phyloP scores from a whole-genome alignment of 1,140 invertebrate genomes.

The Geopemphigus sp. region DNA sequence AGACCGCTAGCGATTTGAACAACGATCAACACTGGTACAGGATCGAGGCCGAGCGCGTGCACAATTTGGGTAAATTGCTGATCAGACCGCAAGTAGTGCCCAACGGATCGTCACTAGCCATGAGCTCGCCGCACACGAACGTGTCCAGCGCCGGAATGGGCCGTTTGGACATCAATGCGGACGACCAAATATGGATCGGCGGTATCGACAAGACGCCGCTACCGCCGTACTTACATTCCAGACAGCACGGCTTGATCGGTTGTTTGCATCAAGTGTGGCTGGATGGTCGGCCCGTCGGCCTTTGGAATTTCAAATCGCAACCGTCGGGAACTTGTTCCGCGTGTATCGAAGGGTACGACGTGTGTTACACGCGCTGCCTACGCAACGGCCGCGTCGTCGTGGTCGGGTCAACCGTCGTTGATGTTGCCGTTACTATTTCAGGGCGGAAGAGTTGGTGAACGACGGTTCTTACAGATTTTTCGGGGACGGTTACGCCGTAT shows the following conservation, averaged over 20 bases:
- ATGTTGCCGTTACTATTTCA: slow-evolving; percentile 54
- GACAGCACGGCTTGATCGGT: slow-evolving; percentile 62
- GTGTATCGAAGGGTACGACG: slow-evolving; percentile 71
- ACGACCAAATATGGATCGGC: slow-evolving; percentile 63
- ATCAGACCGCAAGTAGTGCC: slow-evolving; percentile 58
- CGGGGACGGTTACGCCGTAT: slow-evolving; percentile 75
- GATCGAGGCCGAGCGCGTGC: slow-evolving; percentile 65
- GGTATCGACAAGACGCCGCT: slow-evolving; percentile 57
- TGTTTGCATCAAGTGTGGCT: slow-evolving; percentile 76
- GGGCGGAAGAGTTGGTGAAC: slow-evolving; percentile 59
- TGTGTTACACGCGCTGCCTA: too few relatives aligned
- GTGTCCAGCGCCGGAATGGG: slow-evolving; percentile 59
- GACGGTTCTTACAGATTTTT: slow-evolving; percentile 67
- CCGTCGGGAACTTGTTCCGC: slow-evolving; percentile 69
- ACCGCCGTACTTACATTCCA: slow-evolving; percentile 53
- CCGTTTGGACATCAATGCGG: slow-evolving; percentile 58
- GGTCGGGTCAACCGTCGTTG: too few relatives aligned
- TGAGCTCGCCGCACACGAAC: slow-evolving; percentile 56
- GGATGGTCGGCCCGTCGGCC: slow-evolving; percentile 74
- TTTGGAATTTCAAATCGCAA: slow-evolving; percentile 81
- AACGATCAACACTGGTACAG: slow-evolving; percentile 72
- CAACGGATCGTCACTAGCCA: slow-evolving; percentile 54
- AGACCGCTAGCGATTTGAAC: slow-evolving; percentile 59
- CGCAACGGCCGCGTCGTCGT: too few relatives aligned
- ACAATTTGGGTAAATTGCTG: slow-evolving; percentile 61